phyloP scores from a whole-genome alignment of 2,797 vertebrate species.

The Melanotaenia pygmaea region DNA sequence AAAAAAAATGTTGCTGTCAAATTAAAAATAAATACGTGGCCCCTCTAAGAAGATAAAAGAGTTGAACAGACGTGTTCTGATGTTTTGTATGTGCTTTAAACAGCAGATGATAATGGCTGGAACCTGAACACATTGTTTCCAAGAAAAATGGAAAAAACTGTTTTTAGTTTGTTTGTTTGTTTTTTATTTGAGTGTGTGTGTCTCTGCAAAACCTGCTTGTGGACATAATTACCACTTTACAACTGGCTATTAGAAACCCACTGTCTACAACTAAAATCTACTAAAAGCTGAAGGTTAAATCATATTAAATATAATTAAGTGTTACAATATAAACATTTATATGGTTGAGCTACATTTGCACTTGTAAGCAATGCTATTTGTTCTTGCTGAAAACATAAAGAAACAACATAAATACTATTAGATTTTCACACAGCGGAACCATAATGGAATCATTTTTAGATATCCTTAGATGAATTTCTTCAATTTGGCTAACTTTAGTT shows the following conservation, averaged over 20 bases:
- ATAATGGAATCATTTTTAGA: neutral
- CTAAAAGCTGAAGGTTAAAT: neutral
- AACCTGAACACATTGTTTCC: conserved; percentile 51
- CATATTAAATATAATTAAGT: neutral
- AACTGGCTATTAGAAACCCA: neutral
- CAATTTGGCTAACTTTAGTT: neutral
- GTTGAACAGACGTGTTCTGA: conserved; percentile 59
- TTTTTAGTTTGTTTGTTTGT: neutral
- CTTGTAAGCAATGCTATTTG: neutral
- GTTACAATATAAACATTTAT: neutral
- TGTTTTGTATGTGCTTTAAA: conserved; percentile 52
- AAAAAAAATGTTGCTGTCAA: conserved; percentile 78
- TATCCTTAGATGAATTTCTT: neutral
- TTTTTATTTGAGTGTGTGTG: neutral
- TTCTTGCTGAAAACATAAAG: neutral
- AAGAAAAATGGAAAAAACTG: conserved; percentile 33
- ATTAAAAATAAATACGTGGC: conserved; percentile 83
- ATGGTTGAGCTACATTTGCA: neutral
- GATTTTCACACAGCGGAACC: neutral
- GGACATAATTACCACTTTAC: neutral
- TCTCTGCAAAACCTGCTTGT: neutral
- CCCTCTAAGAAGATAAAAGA: conserved; percentile 62
- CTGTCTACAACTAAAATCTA: neutral
- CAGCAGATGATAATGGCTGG: conserved; percentile 45
- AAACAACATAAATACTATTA: neutral